phyloP scores from a whole-genome alignment of 2,888 invertebrate species.

The Lasioglossum morio region DNA sequence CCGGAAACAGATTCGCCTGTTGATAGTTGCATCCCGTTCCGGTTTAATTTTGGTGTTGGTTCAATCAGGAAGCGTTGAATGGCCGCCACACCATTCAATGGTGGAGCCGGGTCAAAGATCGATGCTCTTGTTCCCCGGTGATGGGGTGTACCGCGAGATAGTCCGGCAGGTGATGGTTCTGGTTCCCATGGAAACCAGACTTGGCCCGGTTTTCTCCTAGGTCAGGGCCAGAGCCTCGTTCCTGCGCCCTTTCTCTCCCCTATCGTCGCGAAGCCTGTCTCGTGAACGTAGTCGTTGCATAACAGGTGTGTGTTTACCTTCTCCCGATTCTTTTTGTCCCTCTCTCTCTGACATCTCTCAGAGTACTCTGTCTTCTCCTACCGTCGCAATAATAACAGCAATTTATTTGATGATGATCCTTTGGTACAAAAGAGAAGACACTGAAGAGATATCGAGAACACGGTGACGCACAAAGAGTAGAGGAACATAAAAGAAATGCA shows the following conservation, averaged over 20 bases:
- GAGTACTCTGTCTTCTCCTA: no score
- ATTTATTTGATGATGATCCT: not conserved
- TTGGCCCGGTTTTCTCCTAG: slow-evolving; percentile 55
- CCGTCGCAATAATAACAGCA: not conserved
- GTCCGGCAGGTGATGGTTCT: slow-evolving; percentile 67
- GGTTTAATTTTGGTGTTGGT: not conserved
- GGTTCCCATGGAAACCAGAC: slow-evolving; percentile 68
- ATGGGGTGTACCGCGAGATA: slow-evolving; percentile 55
- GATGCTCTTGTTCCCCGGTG: slow-evolving; percentile 38
- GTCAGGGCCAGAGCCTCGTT: slow-evolving; percentile 52
- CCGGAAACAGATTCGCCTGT: not conserved
- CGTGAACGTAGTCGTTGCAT: slow-evolving; percentile 31
- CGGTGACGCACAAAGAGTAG: not conserved
- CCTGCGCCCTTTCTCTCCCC: slow-evolving; percentile 21
- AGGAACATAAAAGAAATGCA: not conserved
- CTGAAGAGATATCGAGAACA: not conserved
- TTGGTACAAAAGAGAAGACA: not conserved
- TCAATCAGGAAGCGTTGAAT: slow-evolving; percentile 40
- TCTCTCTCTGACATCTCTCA: not conserved
- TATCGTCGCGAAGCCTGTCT: not conserved
- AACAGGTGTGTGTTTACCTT: slow-evolving; percentile 58
- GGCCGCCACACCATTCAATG: slow-evolving; percentile 52
- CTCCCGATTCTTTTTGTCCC: not conserved
- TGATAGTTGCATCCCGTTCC: not conserved
- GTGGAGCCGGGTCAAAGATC: slow-evolving; percentile 48